A percentile compares a stretch with the other conserved stretches of the same genome.
Evolutionary conservation across 2,113 vertebrate species (phyloP).

Genomic region (Oostethus manadensis): DNA sequence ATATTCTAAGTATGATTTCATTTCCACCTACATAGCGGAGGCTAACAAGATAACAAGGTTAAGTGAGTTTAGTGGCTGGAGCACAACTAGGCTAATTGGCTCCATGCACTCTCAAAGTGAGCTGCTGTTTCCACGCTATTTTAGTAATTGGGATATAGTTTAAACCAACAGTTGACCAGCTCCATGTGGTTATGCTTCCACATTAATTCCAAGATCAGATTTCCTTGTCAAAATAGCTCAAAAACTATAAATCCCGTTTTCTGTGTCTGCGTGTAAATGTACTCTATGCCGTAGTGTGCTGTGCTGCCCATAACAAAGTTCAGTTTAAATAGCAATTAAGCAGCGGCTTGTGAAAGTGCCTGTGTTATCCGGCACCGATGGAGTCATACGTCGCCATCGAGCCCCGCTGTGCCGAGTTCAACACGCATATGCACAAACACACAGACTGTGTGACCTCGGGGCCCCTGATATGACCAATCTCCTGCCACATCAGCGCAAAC

Average conservation of each 20-base stretch:
- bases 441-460: constrained; percentile 38
- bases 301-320: constrained; percentile 52
- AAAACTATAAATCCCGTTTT: constrained; percentile 40
- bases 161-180: constrained; percentile 68
- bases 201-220: constrained; percentile 72
- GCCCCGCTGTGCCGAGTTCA: constrained; percentile 61
- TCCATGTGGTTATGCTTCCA: constrained; percentile 65
- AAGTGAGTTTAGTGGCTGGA: constrained; percentile 57
- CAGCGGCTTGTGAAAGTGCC: constrained; percentile 65
- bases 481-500: constrained; percentile 67
- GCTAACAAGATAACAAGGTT: constrained; percentile 54
- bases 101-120: constrained; percentile 52
- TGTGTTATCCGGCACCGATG: constrained; percentile 61
- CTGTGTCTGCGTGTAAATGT: constrained; percentile 27
- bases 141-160: constrained; percentile 66
- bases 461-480: constrained; percentile 59
- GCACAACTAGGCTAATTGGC: constrained; percentile 55
- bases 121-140: constrained; percentile 57
- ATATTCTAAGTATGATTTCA: constrained; percentile 33
- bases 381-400: constrained; percentile 60
- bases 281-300: constrained; percentile 28
- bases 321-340: constrained; percentile 72
- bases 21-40: constrained; percentile 51
- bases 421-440: constrained; percentile 29
- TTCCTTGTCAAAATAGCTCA: constrained; percentile 58